Conservation (phyloP, 2,888 invertebrate species). For the Xanthia togata region DNA sequence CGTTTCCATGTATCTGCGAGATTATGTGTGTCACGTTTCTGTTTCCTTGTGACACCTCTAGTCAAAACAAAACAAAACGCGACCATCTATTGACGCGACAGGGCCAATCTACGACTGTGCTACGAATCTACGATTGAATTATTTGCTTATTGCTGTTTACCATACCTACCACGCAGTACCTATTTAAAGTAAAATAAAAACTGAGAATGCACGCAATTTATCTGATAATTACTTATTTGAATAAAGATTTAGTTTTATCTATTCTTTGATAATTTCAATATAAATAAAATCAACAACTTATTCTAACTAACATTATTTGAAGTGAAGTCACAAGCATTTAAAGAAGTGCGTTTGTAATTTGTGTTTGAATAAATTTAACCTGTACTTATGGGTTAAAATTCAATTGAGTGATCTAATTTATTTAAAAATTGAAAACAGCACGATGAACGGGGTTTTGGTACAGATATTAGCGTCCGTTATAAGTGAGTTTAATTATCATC, state of each 20-base stretch:
- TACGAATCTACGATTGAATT: no score
- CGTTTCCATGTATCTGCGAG: no score
- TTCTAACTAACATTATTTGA: constrained; percentile 6
- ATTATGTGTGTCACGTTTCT: no score
- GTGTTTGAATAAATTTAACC: background rate
- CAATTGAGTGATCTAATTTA: background rate
- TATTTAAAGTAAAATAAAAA: background rate
- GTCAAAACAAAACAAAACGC: no score
- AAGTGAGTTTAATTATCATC: constrained; percentile 61
- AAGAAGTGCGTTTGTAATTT: constrained; percentile 14
- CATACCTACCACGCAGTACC: no score
- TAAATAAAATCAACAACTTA: constrained; percentile 44
- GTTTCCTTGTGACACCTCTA: no score
- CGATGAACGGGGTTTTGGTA: constrained; percentile 56
- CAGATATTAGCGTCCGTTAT: constrained; percentile 58
- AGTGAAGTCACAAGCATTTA: constrained; percentile 4
- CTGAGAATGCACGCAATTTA: background rate
- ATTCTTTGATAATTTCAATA: constrained; percentile 45
- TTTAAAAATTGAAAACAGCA: background rate
- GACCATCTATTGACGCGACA: no score
- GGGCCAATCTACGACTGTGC: no score
- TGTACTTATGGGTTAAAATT: background rate
- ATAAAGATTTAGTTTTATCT: constrained; percentile 55
- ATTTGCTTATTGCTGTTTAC: background rate
- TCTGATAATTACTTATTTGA: constrained; percentile 33